phyloP scores from a whole-genome alignment of 23 tunicate genomes.

The Clavelina lepadiformis region DNA sequence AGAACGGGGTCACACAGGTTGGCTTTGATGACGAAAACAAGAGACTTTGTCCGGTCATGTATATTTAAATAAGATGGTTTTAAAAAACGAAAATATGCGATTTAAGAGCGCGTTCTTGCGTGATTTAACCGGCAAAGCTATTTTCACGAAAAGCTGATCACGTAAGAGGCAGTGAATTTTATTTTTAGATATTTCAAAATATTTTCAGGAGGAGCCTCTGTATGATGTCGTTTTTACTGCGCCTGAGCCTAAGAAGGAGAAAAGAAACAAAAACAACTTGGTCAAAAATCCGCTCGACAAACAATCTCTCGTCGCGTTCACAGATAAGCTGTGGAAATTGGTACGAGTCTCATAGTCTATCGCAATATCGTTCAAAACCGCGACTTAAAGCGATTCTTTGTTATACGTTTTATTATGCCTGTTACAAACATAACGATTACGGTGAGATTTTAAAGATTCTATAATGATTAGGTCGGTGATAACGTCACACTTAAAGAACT shows the following conservation, averaged over 20 bases:
- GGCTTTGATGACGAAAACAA: too few species aligned
- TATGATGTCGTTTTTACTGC: not conserved
- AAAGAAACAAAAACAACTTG: not conserved
- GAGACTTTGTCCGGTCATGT: too few species aligned
- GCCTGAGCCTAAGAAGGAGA: not conserved
- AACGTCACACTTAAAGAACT: conserved; percentile 61
- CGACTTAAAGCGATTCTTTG: too few species aligned
- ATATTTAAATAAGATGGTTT: not conserved
- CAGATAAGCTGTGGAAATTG: conserved; percentile 3
- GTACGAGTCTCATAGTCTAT: not conserved
- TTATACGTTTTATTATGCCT: too few species aligned
- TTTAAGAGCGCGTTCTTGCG: too few species aligned
- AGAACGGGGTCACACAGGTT: conserved; percentile 48
- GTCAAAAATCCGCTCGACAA: not conserved
- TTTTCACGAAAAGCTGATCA: too few species aligned
- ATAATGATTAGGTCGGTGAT: conserved; percentile 71
- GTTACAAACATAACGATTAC: too few species aligned
- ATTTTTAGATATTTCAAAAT: not conserved
- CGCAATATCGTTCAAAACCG: not conserved
- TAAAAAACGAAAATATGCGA: too few species aligned
- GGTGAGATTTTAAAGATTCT: too few species aligned
- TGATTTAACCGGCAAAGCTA: too few species aligned
- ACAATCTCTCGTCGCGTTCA: not conserved
- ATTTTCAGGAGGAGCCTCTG: conserved; percentile 12
- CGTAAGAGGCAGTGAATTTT: too few species aligned